Conservation (phyloP, 2,888 invertebrate genomes). For the Drosophila suboccidentalis region DNA sequence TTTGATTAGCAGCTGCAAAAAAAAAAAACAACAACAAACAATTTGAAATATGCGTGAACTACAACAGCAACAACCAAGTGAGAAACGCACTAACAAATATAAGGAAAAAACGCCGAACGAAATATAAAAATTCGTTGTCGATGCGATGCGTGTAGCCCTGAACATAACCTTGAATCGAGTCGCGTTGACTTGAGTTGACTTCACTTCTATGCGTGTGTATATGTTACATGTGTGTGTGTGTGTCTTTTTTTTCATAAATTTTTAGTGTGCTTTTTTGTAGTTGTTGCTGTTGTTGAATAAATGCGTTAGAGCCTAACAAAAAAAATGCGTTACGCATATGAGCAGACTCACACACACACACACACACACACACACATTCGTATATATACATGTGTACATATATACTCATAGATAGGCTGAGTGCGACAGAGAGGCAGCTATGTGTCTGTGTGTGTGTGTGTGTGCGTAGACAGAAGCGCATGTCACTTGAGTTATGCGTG, state of each 20-base stretch:
- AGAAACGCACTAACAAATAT: constrained; percentile 60
- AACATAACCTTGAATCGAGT: constrained; percentile 84
- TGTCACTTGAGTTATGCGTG: constrained; percentile 66
- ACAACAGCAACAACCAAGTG: constrained; percentile 46
- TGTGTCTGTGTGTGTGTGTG: neutral
- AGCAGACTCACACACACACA: constrained; percentile 23
- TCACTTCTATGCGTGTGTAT: constrained; percentile 24
- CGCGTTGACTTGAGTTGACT: constrained; percentile 43
- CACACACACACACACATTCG: neutral
- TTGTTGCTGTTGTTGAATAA: constrained; percentile 48
- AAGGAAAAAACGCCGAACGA: constrained; percentile 40
- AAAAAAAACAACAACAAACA: constrained; percentile 44
- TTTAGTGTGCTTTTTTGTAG: constrained; percentile 35
- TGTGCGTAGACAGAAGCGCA: constrained; percentile 54
- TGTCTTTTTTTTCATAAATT: constrained; percentile 58
- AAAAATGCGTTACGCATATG: constrained; percentile 75
- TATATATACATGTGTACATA: neutral
- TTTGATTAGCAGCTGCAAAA: constrained; percentile 81
- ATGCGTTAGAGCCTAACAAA: constrained; percentile 66
- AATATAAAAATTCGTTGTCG: constrained; percentile 63
- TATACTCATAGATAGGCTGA: neutral
- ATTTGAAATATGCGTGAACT: constrained; percentile 56
- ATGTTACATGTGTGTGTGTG: constrained; percentile 19
- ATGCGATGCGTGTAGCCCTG: constrained; percentile 82
- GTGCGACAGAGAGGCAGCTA: constrained; percentile 14